Evolutionary conservation across 2,888 invertebrate species (phyloP).

Genomic region (Phrixothrix hirtus): DNA sequence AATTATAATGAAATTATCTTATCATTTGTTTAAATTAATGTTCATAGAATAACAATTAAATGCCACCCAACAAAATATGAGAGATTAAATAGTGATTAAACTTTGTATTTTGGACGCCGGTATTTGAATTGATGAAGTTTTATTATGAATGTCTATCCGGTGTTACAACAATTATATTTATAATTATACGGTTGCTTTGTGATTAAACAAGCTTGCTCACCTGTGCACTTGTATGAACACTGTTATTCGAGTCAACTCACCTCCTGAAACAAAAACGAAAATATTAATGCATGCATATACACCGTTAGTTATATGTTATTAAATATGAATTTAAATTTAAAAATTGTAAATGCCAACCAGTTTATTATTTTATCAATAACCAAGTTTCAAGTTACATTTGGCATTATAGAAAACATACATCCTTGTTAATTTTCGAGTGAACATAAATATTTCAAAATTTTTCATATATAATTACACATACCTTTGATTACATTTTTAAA

Average conservation of each 20-base stretch:
- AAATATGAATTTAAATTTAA: too few species aligned
- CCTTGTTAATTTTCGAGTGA: too few species aligned
- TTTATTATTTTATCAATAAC: neutral
- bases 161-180: constrained; percentile 53
- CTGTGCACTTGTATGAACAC: constrained; percentile 31
- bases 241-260: constrained; percentile 42
- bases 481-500: too few species aligned
- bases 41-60: constrained; percentile 31
- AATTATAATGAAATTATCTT: constrained; percentile 44
- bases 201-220: constrained; percentile 54
- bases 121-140: constrained; percentile 49
- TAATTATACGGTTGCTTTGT: constrained; percentile 47
- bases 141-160: constrained; percentile 56
- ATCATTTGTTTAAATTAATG: constrained; percentile 42
- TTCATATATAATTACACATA: too few species aligned
- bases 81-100: constrained; percentile 33
- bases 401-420: too few species aligned
- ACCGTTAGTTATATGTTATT: neutral
- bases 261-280: constrained; percentile 51
- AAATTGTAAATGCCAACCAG: too few species aligned
- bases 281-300: constrained; percentile 10
- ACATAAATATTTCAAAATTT: too few species aligned
- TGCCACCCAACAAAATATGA: constrained; percentile 16
- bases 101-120: constrained; percentile 35
- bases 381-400: too few species aligned